Evolutionary conservation across 1,140 invertebrate genomes (phyloP).

Genomic region (Harlomillsia oculata): DNA sequence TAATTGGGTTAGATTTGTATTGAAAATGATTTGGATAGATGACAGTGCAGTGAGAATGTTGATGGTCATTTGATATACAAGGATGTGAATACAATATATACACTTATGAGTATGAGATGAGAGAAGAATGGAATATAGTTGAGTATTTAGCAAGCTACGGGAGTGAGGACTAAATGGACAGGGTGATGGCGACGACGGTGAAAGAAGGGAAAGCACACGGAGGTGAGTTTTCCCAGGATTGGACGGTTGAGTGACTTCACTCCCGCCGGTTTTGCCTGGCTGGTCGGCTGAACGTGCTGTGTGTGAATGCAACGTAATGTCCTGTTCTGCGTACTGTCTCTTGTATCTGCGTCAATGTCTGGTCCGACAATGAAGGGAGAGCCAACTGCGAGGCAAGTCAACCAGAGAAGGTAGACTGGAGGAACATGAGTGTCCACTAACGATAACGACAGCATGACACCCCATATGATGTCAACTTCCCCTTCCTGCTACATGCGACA

Average conservation of each 20-base stretch:
- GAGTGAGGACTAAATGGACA: slow-evolving; percentile 4
- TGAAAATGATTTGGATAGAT: no score
- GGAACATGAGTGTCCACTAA: slow-evolving; percentile 19
- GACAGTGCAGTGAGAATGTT: no score
- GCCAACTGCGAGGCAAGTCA: slow-evolving; percentile 2
- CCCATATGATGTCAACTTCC: slow-evolving; percentile 22
- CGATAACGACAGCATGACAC: slow-evolving; percentile 22
- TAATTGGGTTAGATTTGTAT: no score
- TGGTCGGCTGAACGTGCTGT: slow-evolving; percentile 7
- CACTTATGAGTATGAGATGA: no score
- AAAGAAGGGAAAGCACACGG: not conserved
- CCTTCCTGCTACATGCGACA: slow-evolving; percentile 17
- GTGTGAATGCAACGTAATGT: slow-evolving; percentile 14
- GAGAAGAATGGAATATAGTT: no score
- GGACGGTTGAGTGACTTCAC: slow-evolving; percentile 11
- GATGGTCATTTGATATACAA: no score
- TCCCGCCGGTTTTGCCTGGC: slow-evolving; percentile 1
- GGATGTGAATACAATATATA: no score
- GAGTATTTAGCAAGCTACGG: not conserved
- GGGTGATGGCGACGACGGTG: slow-evolving; percentile 11
- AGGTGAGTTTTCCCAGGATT: slow-evolving; percentile 14
- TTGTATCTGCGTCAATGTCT: no score
- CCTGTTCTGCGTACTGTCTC: slow-evolving; percentile 10
- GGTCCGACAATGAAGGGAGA: not conserved
- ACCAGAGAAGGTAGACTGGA: slow-evolving; percentile 9